These are phyloP conservation scores for Sminthurides aquaticus DNA, from an alignment of 2,888 invertebrate species.

Conservation along the genomic window DNA sequence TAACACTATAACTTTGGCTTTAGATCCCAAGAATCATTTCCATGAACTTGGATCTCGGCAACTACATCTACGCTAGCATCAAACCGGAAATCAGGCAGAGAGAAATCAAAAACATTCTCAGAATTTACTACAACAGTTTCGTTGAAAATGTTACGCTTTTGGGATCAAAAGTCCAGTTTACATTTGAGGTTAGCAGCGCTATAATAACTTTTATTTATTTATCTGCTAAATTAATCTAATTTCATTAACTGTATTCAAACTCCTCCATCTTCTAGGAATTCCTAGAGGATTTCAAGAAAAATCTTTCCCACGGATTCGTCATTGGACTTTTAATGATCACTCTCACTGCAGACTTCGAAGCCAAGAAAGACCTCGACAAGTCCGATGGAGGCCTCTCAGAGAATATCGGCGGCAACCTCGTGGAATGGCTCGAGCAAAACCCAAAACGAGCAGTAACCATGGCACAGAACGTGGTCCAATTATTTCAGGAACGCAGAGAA, in stretches of 20 bases:
- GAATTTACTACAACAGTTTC: not conserved
- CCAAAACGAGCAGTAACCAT: not conserved
- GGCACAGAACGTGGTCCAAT: not conserved
- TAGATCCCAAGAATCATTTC: not conserved
- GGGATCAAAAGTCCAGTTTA: not conserved
- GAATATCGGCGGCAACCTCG: not conserved
- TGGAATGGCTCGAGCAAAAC: not conserved
- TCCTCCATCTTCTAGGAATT: not conserved
- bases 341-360: not conserved
- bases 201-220: no score
- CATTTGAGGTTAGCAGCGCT: not conserved
- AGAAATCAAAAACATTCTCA: not conserved
- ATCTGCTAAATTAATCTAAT: not conserved
- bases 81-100: not conserved
- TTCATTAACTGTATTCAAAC: not conserved
- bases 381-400: not conserved
- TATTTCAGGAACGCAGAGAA: not conserved
- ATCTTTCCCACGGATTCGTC: not conserved
- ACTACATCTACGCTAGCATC: not conserved
- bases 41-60: not conserved
- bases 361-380: not conserved
- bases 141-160: not conserved
- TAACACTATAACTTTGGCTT: no score
- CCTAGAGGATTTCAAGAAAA: not conserved
- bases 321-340: not conserved